A percentile compares a stretch with the other conserved stretches of the same genome.
Conservation (phyloP, 2,113 vertebrate species). For the Coracopsis vasa region DNA sequence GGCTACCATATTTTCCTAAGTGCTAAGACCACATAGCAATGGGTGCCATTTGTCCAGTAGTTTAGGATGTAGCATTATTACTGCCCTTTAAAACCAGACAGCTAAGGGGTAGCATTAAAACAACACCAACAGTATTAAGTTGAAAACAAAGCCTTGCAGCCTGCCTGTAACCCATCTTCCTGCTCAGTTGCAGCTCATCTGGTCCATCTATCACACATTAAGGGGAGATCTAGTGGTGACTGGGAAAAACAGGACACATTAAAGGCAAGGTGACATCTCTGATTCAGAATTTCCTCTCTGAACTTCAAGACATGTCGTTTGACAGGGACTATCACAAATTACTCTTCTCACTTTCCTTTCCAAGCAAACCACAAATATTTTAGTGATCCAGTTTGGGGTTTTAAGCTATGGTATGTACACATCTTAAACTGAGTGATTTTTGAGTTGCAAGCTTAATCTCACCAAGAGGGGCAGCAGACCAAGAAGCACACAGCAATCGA, state of each 20-base stretch:
- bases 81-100: background rate
- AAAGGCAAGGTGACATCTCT: background rate
- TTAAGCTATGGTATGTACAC: background rate
- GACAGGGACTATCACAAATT: background rate
- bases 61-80: background rate
- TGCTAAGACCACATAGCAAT: background rate
- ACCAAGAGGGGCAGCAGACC: background rate
- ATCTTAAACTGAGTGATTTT: background rate
- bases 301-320: accelerated
- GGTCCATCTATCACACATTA: background rate
- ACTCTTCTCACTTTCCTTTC: background rate
- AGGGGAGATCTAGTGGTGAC: background rate
- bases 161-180: background rate
- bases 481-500: background rate
- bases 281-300: background rate
- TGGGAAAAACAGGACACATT: background rate
- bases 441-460: background rate
- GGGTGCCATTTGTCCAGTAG: background rate
- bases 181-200: background rate
- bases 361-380: background rate
- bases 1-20: background rate
- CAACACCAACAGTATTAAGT: background rate
- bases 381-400: background rate
- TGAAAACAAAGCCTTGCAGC: background rate
- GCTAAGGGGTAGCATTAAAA: background rate